Evolutionary conservation across 2,888 invertebrate genomes (phyloP), one percentile per base, ranked within the genome.

Genomic region (Sturmia bella): DNA sequence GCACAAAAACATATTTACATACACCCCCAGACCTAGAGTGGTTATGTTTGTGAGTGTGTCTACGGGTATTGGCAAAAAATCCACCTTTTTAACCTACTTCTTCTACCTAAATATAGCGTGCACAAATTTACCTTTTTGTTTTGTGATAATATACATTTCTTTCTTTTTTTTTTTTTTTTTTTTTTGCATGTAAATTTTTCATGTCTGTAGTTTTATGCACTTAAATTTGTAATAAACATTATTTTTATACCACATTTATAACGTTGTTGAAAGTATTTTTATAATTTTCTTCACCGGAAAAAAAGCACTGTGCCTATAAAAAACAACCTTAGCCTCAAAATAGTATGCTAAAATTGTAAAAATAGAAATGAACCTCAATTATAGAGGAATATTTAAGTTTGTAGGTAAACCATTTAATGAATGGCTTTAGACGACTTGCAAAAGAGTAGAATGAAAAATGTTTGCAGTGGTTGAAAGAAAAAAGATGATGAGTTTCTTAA

Each of bases 71-170:
- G 12, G 27, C 43, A 41, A 72, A 32, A 61, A 66, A 15, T 59
- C 74, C 43, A 75, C 74, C 82, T 74, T 70, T 76, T 82, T 82
- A 82, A 82, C 82, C 82, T 82, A 82, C 78, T 82, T 82, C 74
- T 43, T 56, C 27, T 50, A 61, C 54, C 32, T 32, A 32, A 78
- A 68, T 61, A 75, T 78, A 70, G 82, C 78, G 78, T 82, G 82
- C 70, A 73, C 52, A 59, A 59, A 50, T 15, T 56, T 64, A 52
- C 9, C 19, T 78, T 19, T 70, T 70, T 61, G 27, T 19, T 57
- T 12, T 39, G 32, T 32, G 1, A 32, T 32, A 32, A 27, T 27
- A 27, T 6, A 27, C 6, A 27, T 27, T 27, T 27, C 27, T 4
- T 21, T 56, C 2, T 43, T 0, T 17, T 50, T 39, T 63, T 37